phyloP scores from a whole-genome alignment of 2,888 invertebrate genomes.

The Smittia sp. region DNA sequence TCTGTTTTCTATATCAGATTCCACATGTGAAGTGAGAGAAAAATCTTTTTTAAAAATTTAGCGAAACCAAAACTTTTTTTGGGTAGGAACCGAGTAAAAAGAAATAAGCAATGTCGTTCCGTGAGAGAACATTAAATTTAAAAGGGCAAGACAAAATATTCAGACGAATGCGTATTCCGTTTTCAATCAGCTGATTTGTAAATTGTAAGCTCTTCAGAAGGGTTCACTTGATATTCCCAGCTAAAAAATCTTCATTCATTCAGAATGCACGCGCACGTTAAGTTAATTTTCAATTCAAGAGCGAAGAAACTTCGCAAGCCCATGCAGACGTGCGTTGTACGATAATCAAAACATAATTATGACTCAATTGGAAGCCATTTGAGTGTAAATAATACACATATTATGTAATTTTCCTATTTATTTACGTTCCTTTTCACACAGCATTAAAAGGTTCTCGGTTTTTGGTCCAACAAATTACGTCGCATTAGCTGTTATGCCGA shows the following conservation, averaged over 20 bases:
- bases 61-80: no score
- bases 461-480: neutral
- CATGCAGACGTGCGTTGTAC: neutral
- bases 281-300: conserved; percentile 32
- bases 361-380: conserved; percentile 38
- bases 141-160: no score
- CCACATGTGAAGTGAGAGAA: no score
- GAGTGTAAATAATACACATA: conserved; percentile 41
- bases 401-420: conserved; percentile 41
- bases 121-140: no score
- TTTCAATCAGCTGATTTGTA: neutral
- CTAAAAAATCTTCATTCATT: neutral
- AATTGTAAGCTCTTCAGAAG: no score
- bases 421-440: conserved; percentile 6
- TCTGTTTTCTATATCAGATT: no score
- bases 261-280: conserved; percentile 22
- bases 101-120: no score
- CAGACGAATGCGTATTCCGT: neutral
- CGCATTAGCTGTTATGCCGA: neutral
- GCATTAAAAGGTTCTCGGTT: neutral
- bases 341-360: conserved; percentile 41
- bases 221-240: no score
- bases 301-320: neutral
- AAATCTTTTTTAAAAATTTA: no score
- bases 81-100: no score